Evolutionary conservation across 2,797 vertebrate species (phyloP).

Genomic region (Aldrovandia affinis): DNA sequence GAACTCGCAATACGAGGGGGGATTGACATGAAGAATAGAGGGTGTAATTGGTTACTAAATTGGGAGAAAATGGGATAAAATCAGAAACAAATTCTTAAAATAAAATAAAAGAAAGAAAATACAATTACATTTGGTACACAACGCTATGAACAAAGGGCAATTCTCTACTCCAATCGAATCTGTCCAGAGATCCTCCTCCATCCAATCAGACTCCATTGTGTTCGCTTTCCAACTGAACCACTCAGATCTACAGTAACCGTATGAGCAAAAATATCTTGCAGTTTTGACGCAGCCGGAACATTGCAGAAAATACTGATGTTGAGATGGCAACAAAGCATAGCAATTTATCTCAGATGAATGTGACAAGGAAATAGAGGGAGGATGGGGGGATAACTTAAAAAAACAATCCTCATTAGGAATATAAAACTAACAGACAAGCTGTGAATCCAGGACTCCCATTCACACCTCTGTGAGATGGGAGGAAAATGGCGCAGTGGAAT

Average conservation of each 20-base stretch:
- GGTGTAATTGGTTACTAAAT: too few species aligned
- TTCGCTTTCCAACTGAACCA: conserved; percentile 40
- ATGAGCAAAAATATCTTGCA: too few species aligned
- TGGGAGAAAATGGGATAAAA: too few species aligned
- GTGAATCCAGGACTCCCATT: too few species aligned
- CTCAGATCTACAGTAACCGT: background rate
- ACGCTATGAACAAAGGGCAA: too few species aligned
- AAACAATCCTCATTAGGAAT: background rate
- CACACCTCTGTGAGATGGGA: too few species aligned
- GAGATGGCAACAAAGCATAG: background rate
- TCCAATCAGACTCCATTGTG: background rate
- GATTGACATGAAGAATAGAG: too few species aligned
- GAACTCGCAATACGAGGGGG: too few species aligned
- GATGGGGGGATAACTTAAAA: background rate
- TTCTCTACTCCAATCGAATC: background rate
- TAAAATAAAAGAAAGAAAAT: too few species aligned
- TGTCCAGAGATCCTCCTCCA: background rate
- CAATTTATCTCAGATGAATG: background rate
- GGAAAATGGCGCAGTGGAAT: too few species aligned
- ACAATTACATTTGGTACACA: background rate
- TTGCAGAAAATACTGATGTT: background rate
- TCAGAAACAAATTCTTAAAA: too few species aligned
- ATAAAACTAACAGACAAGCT: background rate
- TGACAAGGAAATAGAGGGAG: background rate
- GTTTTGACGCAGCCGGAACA: background rate